Conservation (phyloP, 2,888 invertebrate species). For the Bhutanitis thaidina region DNA sequence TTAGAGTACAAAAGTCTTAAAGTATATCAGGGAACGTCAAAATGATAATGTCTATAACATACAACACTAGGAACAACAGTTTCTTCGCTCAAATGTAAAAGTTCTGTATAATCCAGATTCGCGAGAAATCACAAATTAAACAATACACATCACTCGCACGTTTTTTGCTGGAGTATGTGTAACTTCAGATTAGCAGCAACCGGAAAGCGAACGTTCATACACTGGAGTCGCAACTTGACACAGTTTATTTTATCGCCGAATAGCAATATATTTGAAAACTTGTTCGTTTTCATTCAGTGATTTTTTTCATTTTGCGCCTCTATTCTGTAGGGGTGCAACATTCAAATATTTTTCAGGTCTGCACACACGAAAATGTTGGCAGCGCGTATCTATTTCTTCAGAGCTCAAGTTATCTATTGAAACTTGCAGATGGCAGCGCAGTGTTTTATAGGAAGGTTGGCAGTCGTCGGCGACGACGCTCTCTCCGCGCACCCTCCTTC, state of each 20-base stretch:
- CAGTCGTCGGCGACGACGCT: slow-evolving; percentile 42
- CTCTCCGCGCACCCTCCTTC: slow-evolving; percentile 33
- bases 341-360: slow-evolving; percentile 46
- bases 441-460: slow-evolving; percentile 71
- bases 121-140: slow-evolving; percentile 46
- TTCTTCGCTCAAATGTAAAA: slow-evolving; percentile 41
- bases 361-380: slow-evolving; percentile 57
- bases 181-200: slow-evolving; percentile 9
- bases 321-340: slow-evolving; percentile 54
- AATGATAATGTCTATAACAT: slow-evolving; percentile 63
- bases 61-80: slow-evolving; percentile 50
- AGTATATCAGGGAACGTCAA: slow-evolving; percentile 62
- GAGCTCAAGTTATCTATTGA: slow-evolving; percentile 76
- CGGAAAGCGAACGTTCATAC: slow-evolving; percentile 32
- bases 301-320: slow-evolving; percentile 58
- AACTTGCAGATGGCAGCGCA: slow-evolving; percentile 78
- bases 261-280: slow-evolving; percentile 31
- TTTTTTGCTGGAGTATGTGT: slow-evolving; percentile 21
- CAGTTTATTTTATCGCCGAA: slow-evolving; percentile 41
- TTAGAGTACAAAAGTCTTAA: slow-evolving; percentile 30
- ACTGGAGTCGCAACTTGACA: slow-evolving; percentile 49
- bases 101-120: slow-evolving; percentile 65
- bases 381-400: slow-evolving; percentile 67
- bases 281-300: slow-evolving; percentile 39
- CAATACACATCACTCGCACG: slow-evolving; percentile 51